phyloP scores from a whole-genome alignment of 1,140 invertebrate genomes.

The Samia ricini region DNA sequence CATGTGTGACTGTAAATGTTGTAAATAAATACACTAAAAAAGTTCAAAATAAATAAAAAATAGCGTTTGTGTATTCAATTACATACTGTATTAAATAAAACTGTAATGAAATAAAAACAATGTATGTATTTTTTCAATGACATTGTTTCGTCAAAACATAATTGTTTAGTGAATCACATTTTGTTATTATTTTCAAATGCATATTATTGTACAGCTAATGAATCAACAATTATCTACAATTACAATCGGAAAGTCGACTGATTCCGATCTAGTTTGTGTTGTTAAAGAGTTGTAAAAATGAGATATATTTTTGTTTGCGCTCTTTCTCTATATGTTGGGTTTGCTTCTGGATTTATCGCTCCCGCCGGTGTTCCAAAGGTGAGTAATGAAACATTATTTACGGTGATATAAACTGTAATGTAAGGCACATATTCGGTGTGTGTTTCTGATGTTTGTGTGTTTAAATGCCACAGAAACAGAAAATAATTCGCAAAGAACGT shows the following conservation, averaged over 20 bases:
- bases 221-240: not conserved
- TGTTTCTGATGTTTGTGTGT: not conserved
- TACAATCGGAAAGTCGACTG: not conserved
- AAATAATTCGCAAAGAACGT: not conserved
- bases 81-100: not conserved
- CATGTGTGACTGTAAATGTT: not conserved
- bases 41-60: not conserved
- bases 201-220: not conserved
- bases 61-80: not conserved
- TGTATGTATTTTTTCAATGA: too few species aligned
- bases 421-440: not conserved
- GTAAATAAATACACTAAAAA: not conserved
- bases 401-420: not conserved
- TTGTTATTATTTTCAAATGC: not conserved
- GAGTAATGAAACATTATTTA: conserved; percentile 29
- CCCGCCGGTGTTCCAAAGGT: conserved; percentile 41
- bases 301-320: conserved; percentile 47
- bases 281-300: conserved; percentile 35
- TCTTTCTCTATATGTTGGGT: conserved; percentile 46
- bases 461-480: not conserved
- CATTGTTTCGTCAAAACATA: not conserved
- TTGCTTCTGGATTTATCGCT: conserved; percentile 46
- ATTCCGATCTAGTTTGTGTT: not conserved
- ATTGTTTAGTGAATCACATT: not conserved
- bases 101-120: not conserved